Percentiles rank a stretch among this genome's conserved stretches.
phyloP scores from a whole-genome alignment of 2,797 vertebrate species.

The Momotus momota region DNA sequence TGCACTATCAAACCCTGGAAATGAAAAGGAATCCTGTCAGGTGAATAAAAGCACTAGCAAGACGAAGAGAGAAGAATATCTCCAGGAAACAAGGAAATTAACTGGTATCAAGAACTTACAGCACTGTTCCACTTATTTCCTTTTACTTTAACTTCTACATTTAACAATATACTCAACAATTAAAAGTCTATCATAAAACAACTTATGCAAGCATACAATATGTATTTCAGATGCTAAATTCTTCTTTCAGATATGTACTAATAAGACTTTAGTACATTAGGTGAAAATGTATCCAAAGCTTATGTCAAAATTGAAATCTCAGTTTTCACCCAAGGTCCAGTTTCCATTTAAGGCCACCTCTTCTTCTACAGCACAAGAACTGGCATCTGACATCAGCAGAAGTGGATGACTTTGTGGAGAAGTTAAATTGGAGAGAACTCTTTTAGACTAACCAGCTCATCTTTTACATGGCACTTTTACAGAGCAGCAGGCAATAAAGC shows the following conservation, averaged over 20 bases:
- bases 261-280: background rate
- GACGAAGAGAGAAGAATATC: background rate
- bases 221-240: background rate
- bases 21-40: background rate
- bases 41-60: background rate
- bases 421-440: background rate
- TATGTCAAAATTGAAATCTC: background rate
- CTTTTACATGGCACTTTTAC: too few species aligned
- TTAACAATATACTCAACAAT: background rate
- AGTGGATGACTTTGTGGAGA: background rate
- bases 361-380: background rate
- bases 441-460: background rate
- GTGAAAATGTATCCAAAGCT: fast-evolving
- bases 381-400: background rate
- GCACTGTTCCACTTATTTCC: background rate
- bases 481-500: background rate
- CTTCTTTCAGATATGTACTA: background rate
- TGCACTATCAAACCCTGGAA: background rate
- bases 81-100: background rate
- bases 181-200: background rate
- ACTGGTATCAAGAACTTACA: background rate
- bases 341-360: background rate
- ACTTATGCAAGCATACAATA: background rate
- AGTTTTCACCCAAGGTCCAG: background rate
- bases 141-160: background rate